Conservation (phyloP, 2,888 invertebrate genomes). For the Cerceris ruficornis region DNA sequence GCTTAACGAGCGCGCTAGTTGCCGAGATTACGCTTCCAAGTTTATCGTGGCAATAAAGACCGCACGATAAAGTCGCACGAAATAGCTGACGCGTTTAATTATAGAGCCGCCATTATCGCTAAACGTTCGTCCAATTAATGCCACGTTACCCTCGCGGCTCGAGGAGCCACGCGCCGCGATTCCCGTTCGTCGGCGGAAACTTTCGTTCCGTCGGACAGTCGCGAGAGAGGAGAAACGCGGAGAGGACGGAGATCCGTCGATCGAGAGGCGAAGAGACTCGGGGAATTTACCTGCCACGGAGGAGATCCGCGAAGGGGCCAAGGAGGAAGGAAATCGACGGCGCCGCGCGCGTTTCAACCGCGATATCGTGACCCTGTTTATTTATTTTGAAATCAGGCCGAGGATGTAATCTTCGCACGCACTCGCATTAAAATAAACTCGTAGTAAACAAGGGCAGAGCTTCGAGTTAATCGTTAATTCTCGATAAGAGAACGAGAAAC, state of each 20-base stretch:
- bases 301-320: not conserved
- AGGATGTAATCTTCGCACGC: constrained; percentile 60
- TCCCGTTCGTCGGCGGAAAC: not conserved
- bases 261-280: too few species aligned
- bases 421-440: constrained; percentile 61
- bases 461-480: constrained; percentile 64
- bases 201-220: too few species aligned
- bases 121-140: constrained; percentile 46
- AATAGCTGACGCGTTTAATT: constrained; percentile 60
- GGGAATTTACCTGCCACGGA: not conserved
- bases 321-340: constrained; percentile 4
- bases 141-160: not conserved
- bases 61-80: constrained; percentile 53
- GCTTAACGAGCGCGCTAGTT: constrained; percentile 4
- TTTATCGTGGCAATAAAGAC: constrained; percentile 62
- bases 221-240: too few species aligned
- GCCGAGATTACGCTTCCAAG: constrained; percentile 39
- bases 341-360: not conserved
- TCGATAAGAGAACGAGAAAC: constrained; percentile 67
- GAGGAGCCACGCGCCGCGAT: not conserved
- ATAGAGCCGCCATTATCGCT: constrained; percentile 53
- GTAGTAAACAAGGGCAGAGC: constrained; percentile 76
- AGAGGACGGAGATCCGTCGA: too few species aligned
- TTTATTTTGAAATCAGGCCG: constrained; percentile 71
- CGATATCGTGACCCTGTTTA: constrained; percentile 66